These are phyloP conservation scores for Oryctes rhinoceros DNA, from an alignment of 1,140 invertebrate genomes.

Conservation along the genomic window DNA sequence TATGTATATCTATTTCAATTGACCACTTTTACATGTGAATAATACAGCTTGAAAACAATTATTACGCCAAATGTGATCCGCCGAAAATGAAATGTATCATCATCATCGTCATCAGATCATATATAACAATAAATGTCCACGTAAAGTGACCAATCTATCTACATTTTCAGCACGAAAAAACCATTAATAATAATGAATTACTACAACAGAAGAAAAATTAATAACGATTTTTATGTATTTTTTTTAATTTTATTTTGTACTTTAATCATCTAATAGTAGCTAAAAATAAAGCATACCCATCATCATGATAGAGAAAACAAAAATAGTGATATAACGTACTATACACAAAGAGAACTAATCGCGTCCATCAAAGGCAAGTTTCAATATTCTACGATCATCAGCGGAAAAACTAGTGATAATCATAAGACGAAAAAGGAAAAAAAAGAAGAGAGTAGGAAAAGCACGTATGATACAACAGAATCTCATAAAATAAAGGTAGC, in stretches of 20 bases:
- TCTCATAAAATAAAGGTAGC: background rate
- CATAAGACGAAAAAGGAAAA: background rate
- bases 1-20: background rate
- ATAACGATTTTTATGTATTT: conserved; percentile 5
- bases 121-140: background rate
- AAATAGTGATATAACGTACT: background rate
- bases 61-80: background rate
- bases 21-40: conserved; percentile 17
- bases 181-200: conserved; percentile 8
- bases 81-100: too few relatives aligned
- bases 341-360: background rate
- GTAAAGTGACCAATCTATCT: background rate
- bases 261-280: conserved; percentile 21
- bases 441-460: background rate
- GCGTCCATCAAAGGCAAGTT: conserved; percentile 15
- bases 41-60: background rate
- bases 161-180: background rate
- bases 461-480: background rate
- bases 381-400: conserved; percentile 1
- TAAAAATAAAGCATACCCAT: conserved; percentile 31
- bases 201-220: background rate
- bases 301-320: conserved; percentile 6
- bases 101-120: too few relatives aligned
- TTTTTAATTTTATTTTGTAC: conserved; percentile 33
- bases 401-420: background rate